Conservation (phyloP, 2,113 vertebrate species). For the Paradoxurus hermaphroditus region DNA sequence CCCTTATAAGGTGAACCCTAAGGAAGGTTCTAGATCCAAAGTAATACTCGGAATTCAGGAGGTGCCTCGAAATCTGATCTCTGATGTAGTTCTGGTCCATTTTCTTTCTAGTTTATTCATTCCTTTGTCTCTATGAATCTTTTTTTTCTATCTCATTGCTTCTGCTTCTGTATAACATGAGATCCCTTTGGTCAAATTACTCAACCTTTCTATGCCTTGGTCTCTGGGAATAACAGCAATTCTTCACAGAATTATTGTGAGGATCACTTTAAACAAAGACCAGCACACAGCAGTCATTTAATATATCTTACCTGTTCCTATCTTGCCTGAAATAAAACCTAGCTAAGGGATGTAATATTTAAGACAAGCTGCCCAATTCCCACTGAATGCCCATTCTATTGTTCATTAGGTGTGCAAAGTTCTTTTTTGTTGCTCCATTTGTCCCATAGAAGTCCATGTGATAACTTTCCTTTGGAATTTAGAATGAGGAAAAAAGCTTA, state of each 20-base stretch:
- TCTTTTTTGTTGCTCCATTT: neutral
- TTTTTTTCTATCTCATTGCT: neutral
- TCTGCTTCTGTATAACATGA: neutral
- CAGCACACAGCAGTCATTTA: neutral
- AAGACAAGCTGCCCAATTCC: neutral
- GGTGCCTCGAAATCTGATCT: neutral
- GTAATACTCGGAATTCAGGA: neutral
- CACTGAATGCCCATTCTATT: neutral
- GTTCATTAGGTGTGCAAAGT: neutral
- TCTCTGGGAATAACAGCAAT: neutral
- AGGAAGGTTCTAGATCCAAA: neutral
- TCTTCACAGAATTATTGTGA: neutral
- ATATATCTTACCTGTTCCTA: neutral
- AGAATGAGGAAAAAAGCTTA: neutral
- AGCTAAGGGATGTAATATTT: neutral
- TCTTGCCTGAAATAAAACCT: neutral
- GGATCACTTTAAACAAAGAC: neutral
- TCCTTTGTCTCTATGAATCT: neutral
- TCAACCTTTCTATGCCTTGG: neutral
- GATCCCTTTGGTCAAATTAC: neutral
- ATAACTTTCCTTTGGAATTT: conserved; percentile 14
- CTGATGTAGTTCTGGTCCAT: neutral
- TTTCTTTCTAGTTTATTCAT: neutral
- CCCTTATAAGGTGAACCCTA: neutral
- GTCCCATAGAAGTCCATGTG: neutral